A percentile compares a stretch with the other conserved stretches of the same genome.
Evolutionary conservation across 2,113 vertebrate genomes (phyloP).

Genomic region (Camelus dromedarius): DNA sequence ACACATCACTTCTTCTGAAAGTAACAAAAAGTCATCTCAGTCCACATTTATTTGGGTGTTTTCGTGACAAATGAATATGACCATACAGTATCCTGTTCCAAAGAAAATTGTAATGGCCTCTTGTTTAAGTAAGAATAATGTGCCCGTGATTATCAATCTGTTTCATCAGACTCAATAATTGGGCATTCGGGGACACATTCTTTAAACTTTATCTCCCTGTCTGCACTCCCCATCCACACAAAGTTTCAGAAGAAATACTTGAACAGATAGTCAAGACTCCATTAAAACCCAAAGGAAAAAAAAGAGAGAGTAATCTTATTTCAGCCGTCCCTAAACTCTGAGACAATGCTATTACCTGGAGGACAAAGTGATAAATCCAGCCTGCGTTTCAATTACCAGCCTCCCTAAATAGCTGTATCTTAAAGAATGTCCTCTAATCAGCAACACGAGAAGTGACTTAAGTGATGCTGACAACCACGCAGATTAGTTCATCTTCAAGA

Average conservation of each 20-base stretch:
- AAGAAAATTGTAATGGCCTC: neutral
- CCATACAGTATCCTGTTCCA: fast-evolving
- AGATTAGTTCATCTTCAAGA: neutral
- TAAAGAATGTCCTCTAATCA: neutral
- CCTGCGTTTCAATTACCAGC: neutral
- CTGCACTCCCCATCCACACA: neutral
- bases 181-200: neutral
- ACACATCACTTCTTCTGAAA: neutral
- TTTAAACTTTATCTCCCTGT: conserved; percentile 15
- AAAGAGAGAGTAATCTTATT: neutral
- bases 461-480: neutral
- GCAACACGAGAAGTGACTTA: neutral
- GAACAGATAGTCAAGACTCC: neutral
- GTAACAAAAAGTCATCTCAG: neutral
- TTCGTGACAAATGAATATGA: neutral
- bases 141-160: neutral
- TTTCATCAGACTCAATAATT: neutral
- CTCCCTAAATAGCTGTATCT: neutral
- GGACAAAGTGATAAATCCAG: neutral
- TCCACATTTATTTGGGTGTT: neutral
- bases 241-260: conserved; percentile 23
- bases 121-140: conserved; percentile 19
- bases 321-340: neutral
- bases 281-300: neutral
- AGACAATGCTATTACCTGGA: neutral